Evolutionary conservation across 2,797 vertebrate species (phyloP).

Genomic region (Tragelaphus oryx): DNA sequence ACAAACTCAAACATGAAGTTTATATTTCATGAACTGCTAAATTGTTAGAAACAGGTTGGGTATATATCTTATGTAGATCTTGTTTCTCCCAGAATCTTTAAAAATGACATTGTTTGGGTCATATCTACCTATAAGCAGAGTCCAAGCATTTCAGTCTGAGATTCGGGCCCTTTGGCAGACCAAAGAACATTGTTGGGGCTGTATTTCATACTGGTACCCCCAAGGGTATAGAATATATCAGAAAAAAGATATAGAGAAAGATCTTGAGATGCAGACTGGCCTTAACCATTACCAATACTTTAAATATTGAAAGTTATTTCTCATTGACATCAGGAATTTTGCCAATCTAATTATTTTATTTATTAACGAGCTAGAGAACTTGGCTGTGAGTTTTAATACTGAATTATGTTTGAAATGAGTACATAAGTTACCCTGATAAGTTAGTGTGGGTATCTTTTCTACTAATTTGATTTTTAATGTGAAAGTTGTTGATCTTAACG

Average conservation of each 20-base stretch:
- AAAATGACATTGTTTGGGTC: neutral
- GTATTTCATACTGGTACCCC: neutral
- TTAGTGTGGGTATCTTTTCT: slow-evolving; percentile 6
- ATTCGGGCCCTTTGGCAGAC: neutral
- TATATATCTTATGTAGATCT: neutral
- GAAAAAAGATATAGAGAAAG: neutral
- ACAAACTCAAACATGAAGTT: neutral
- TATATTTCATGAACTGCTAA: neutral
- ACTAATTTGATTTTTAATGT: slow-evolving; percentile 19
- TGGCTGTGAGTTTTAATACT: slow-evolving; percentile 2
- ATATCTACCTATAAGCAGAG: neutral
- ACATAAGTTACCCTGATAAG: neutral
- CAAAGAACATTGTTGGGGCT: neutral
- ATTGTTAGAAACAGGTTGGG: neutral
- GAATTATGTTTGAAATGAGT: neutral
- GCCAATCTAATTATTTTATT: slow-evolving; percentile 22
- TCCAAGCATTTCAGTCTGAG: neutral
- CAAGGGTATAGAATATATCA: neutral
- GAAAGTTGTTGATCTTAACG: neutral
- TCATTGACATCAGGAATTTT: slow-evolving; percentile 3
- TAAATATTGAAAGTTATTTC: neutral
- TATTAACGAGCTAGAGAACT: neutral
- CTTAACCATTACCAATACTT: neutral
- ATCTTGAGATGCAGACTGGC: neutral
- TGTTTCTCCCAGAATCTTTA: neutral